Base-by-base conservation (phyloP, 2,888 invertebrate genomes). In the Habrosyne pyritoides region DNA sequence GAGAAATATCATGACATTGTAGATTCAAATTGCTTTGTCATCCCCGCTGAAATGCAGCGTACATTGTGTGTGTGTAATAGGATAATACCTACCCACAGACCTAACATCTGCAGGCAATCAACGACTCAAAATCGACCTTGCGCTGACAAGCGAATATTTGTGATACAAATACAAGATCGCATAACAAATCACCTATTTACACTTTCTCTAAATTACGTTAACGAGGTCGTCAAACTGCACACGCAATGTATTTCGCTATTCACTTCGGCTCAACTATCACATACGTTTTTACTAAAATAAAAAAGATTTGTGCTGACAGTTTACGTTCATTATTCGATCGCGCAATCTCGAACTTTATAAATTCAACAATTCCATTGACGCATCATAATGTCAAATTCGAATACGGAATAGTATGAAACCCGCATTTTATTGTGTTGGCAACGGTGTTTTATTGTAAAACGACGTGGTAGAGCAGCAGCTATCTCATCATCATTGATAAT, bases 401-500 rank as follows among this genome's bases (percentile, higher is more conserved):
- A 61, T 68, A 59, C 59, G 53, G 58, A 64, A 63, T 66, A 52
- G 58, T 66, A 65, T 65, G 57, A 57, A 80, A 70, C 66, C 73
- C 77, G 84, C 81, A 67, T 78, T 81, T 83, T 83, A 86, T 75
- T 75, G 64, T 68, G 69, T 69, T 74, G 69, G 74, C 79, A 83
- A 78, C 83, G 83, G 66, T 79, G 84, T 79, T 82, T 84, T 77
- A 86, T 83, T 83, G 77, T 69, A 76, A 81, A 84, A 79, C 75
- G 76, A 73, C 71, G 73, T 79, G 75, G 83, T 83, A 77, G 68
- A 73, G 78, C 78, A 73, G 73, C 79, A 81, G 81, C 87, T 89
- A 89, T 89, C 90, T 87, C 89, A 86, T 90, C 86, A 87, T 87
- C 89, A 88, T 86, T 91, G 91, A 90, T 92, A 91, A 85, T 89